Percentiles rank a stretch among this genome's conserved stretches.
These are phyloP conservation scores for Babyrousa celebensis DNA, from an alignment of 2,797 vertebrate genomes.

Conservation along the genomic window DNA sequence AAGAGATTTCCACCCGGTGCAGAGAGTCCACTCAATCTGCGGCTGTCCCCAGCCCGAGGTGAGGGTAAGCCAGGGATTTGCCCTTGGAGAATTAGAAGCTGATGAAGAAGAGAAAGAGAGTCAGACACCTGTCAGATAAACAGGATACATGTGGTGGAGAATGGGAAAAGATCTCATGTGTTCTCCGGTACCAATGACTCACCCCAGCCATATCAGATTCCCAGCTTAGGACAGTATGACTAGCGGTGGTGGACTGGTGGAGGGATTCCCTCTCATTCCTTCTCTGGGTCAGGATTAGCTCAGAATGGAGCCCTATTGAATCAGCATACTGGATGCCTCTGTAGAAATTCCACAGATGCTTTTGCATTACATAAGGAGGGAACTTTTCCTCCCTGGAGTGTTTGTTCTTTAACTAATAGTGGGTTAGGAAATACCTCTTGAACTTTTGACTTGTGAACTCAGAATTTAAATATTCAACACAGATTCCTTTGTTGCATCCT, in stretches of 20 bases:
- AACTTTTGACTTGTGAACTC: constrained; percentile 56
- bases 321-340: background rate
- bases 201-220: background rate
- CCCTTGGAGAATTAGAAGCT: constrained; percentile 47
- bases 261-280: background rate
- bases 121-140: constrained; percentile 20
- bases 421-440: constrained; percentile 30
- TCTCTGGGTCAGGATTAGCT: constrained; percentile 29
- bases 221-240: background rate
- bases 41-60: background rate
- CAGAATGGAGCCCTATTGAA: background rate
- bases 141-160: background rate
- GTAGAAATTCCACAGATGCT: constrained; percentile 40
- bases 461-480: constrained; percentile 58
- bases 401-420: constrained; percentile 45
- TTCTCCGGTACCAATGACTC: background rate
- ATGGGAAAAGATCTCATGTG: background rate
- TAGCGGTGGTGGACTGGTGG: background rate
- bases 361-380: background rate
- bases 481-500: background rate
- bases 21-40: background rate
- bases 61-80: background rate
- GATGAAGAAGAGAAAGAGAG: constrained; percentile 30
- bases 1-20: background rate
- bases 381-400: constrained; percentile 34